Base-by-base conservation (phyloP, 2,888 invertebrate species). In the Lepidonotus clava region DNA sequence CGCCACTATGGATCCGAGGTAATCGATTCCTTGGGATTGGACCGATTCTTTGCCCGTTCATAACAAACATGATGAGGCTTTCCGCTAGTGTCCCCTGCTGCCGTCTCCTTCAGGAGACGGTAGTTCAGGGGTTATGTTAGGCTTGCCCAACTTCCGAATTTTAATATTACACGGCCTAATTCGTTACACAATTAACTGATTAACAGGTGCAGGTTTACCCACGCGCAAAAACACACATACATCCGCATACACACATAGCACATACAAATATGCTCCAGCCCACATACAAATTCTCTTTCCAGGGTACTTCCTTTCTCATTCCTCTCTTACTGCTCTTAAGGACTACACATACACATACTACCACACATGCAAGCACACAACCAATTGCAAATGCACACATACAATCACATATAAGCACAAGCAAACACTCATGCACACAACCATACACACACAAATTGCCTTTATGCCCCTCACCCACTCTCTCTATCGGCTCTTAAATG, bases 1-100 rank as follows among this genome's bases (percentile, higher is more conserved):
- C 28, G 8, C 61, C 61, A 4, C 28, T 61, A 61, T 61, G 28
- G 61, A 61, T 61, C 61, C 24, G 28, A 24, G 28, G 61, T 61
- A 61, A 61, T 61, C 61, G 61, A 61, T 61, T 24, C 61, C 61
- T 61, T 61, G 61, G 61, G 61, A 4, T 4, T 4, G 11, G 5
- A 61, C 28, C 28, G 24, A 24, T 61, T n/a, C 61, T 32, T 11
- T 11, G 2, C 61, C 24, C 24, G 11, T 32, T 28, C 28, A 11
- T 61, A 61, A 61, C 61, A 61, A 61, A 61, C 61, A 8, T 61
- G 61, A 11, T n/a, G n/a, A n/a, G n/a, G n/a, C n/a, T n/a, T n/a
- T n/a, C n/a, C n/a, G n/a, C n/a, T n/a, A n/a, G 28, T 32, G 61
- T 28, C 61, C 61, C 24, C 61, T 61, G n/a, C n/a, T n/a, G n/a